Evolutionary conservation across 2,888 invertebrate species (phyloP).

Genomic region (Drosophila eohydei): DNA sequence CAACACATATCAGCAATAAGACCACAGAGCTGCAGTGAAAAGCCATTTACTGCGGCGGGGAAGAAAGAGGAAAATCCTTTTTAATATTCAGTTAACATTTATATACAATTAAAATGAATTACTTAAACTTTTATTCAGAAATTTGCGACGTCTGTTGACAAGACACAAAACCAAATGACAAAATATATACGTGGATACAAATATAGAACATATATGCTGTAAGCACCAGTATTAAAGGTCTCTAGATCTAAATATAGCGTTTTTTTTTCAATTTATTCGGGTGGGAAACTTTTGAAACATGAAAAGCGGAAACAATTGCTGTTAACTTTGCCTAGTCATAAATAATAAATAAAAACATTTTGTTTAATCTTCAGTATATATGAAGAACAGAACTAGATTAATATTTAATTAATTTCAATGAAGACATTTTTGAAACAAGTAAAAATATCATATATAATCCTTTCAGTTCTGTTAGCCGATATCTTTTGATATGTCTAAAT

Average conservation of each 20-base stretch:
- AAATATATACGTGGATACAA: conserved; percentile 8
- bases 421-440: no score
- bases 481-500: neutral
- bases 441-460: no score
- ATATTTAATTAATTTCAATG: no score
- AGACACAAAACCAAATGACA: conserved; percentile 21
- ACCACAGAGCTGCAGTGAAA: conserved; percentile 4
- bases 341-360: neutral
- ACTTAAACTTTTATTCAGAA: conserved; percentile 6
- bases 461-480: neutral
- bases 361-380: no score
- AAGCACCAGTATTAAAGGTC: conserved; percentile 14
- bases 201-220: conserved; percentile 12
- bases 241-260: conserved; percentile 35
- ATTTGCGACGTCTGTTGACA: conserved; percentile 13
- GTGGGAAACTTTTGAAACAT: neutral
- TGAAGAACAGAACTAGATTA: no score
- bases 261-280: neutral
- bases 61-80: neutral
- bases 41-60: conserved; percentile 27
- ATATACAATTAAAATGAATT: neutral
- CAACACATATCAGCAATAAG: conserved; percentile 17
- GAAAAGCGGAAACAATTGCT: neutral
- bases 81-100: neutral
- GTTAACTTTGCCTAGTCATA: neutral